A percentile compares a stretch with the other conserved stretches of the same genome.
phyloP scores from a whole-genome alignment of 1,140 invertebrate genomes.

The Zaprionus africanus region DNA sequence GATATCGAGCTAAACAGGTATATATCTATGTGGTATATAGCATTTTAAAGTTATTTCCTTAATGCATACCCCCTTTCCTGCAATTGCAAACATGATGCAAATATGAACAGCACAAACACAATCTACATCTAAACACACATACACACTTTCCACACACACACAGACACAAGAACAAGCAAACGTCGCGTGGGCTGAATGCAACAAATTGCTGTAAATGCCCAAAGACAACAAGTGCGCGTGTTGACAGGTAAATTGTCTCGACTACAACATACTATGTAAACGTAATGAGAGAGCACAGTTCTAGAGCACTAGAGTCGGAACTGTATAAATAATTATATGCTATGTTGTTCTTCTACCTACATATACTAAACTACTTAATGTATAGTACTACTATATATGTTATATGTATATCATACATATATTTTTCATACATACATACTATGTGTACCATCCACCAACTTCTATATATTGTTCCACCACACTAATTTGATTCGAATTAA shows the following conservation, averaged over 20 bases:
- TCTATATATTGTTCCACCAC: no score
- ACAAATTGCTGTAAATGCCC: slow-evolving; percentile 48
- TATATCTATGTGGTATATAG: neutral
- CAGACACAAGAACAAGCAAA: neutral
- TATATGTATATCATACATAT: no score
- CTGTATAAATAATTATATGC: no score
- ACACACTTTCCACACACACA: neutral
- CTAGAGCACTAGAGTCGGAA: no score
- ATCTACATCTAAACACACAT: neutral
- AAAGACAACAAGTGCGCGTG: slow-evolving; percentile 38
- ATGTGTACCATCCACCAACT: no score
- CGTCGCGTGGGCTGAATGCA: slow-evolving; percentile 44
- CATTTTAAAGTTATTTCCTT: neutral
- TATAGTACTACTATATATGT: no score
- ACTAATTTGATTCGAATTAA: no score
- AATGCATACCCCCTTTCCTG: neutral
- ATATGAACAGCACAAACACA: slow-evolving; percentile 5
- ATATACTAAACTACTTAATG: no score
- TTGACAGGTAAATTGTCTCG: neutral
- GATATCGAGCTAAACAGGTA: neutral
- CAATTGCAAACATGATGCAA: neutral
- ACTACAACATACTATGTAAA: slow-evolving; percentile 10
- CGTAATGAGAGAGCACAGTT: no score
- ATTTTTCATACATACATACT: no score
- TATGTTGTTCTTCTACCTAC: no score